A percentile compares a stretch with the other conserved stretches of the same genome.
Evolutionary conservation across 1,140 invertebrate species (phyloP).

Genomic region (Drosophila ohnishii): DNA sequence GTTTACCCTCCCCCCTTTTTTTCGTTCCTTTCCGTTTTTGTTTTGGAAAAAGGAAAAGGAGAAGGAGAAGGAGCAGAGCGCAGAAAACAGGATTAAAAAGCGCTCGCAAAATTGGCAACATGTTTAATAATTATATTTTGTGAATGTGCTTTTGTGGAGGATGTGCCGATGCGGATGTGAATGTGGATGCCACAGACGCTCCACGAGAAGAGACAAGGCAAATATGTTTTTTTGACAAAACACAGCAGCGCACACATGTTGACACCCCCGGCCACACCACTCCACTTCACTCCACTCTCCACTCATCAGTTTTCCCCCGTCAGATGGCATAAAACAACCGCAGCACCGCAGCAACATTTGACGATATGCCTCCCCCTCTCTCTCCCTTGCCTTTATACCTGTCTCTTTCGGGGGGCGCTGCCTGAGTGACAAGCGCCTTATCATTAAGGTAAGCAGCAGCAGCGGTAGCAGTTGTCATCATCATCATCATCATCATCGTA

Average conservation of each 20-base stretch:
- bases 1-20: not conserved
- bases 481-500: conserved; percentile 57
- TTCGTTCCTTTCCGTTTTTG: not conserved
- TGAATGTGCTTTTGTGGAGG: conserved; percentile 68
- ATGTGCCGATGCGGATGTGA: conserved; percentile 32
- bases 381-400: not conserved
- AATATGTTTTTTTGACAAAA: conserved; percentile 81
- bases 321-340: conserved; percentile 80
- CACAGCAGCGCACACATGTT: conserved; percentile 76
- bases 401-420: conserved; percentile 40
- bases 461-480: conserved; percentile 61
- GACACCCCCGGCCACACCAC: conserved; percentile 35
- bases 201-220: conserved; percentile 64
- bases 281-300: conserved; percentile 4
- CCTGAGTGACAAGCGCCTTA: conserved; percentile 79
- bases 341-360: conserved; percentile 78
- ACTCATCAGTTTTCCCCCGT: conserved; percentile 17
- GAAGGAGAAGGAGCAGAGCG: conserved; percentile 23
- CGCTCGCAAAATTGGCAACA: conserved; percentile 80
- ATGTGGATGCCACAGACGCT: conserved; percentile 27
- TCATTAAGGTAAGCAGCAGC: conserved; percentile 79
- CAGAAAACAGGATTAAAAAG: conserved; percentile 81
- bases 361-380: conserved; percentile 44
- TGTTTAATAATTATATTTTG: conserved; percentile 81
- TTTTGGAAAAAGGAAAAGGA: conserved; percentile 10